Evolutionary conservation across 1,140 invertebrate species (phyloP).

Genomic region (Euglossa dilemma): DNA sequence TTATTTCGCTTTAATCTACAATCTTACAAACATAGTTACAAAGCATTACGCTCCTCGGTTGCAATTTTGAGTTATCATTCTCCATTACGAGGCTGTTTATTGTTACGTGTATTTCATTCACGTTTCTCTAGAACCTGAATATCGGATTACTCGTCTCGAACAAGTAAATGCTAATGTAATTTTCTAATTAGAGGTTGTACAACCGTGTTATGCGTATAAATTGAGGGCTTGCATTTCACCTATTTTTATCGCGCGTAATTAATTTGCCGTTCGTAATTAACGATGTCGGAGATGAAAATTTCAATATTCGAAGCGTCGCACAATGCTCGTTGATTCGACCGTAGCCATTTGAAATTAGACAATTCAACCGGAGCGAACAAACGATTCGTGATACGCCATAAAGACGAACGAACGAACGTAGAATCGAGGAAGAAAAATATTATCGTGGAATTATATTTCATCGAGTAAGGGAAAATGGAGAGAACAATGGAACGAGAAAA

Average conservation of each 20-base stretch:
- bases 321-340: background rate
- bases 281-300: background rate
- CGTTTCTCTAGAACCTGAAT: background rate
- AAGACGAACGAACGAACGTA: background rate
- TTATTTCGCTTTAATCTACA: background rate
- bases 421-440: background rate
- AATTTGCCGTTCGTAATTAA: slow-evolving; percentile 20
- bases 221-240: slow-evolving; percentile 38
- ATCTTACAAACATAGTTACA: background rate
- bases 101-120: background rate
- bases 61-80: background rate
- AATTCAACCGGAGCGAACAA: background rate
- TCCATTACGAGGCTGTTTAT: background rate
- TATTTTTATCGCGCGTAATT: slow-evolving; percentile 44
- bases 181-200: slow-evolving; percentile 32
- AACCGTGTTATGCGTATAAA: slow-evolving; percentile 19
- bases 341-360: background rate
- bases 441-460: background rate
- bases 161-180: slow-evolving; percentile 23
- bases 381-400: background rate
- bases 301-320: background rate
- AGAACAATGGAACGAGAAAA: background rate
- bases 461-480: background rate
- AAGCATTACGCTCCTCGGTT: background rate
- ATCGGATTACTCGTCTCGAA: background rate